These are phyloP conservation scores for Micromussa lordhowensis DNA, from an alignment of 92 coral and sea anemone genomes.

Conservation along the genomic window DNA sequence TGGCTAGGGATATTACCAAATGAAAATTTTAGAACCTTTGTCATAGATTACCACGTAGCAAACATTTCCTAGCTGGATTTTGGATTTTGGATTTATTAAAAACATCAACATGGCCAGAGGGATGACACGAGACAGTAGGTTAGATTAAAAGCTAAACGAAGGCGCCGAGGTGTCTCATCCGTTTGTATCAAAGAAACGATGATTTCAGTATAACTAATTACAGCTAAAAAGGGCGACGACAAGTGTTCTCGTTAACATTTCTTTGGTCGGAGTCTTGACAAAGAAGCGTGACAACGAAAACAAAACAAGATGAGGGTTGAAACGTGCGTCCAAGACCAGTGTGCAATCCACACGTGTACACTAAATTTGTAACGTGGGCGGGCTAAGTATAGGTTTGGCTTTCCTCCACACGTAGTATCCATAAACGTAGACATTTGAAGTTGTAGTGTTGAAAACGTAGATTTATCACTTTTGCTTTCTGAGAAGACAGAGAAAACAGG, in stretches of 20 bases:
- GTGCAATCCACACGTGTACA: background rate
- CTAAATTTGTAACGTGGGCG: background rate
- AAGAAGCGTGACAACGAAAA: background rate
- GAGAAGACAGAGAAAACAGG: background rate
- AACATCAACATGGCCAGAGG: background rate
- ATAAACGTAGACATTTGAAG: background rate
- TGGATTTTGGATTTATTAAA: background rate
- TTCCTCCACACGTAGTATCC: background rate
- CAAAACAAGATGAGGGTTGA: background rate
- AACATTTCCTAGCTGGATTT: slow-evolving; percentile 5
- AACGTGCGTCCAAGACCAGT: background rate
- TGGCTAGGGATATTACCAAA: background rate
- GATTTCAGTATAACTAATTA: background rate
- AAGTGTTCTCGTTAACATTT: background rate
- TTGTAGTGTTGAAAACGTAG: background rate
- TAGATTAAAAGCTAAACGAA: background rate
- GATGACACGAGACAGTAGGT: background rate
- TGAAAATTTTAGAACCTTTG: background rate
- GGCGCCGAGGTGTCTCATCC: slow-evolving; percentile 22
- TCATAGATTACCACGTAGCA: background rate
- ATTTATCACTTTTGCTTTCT: background rate
- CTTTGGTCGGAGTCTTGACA: background rate
- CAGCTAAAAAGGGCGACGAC: background rate
- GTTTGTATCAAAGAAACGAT: background rate
- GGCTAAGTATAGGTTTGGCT: background rate